Conservation (phyloP, 2,797 vertebrate genomes). For the Enteromius anoplus region DNA sequence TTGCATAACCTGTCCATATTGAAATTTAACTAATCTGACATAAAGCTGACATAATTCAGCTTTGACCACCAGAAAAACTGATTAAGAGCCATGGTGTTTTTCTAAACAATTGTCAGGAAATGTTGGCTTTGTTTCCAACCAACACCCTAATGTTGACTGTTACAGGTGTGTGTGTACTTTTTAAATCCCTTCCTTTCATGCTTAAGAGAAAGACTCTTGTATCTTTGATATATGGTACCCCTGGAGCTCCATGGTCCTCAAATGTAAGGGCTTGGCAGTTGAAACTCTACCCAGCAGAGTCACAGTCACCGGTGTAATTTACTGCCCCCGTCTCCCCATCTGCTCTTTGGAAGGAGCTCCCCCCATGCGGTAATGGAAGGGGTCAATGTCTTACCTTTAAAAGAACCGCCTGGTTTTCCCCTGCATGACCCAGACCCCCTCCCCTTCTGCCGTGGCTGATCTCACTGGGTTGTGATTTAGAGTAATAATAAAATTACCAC, state of each 20-base stretch:
- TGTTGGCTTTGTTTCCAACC: background rate
- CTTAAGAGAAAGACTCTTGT: conserved; percentile 39
- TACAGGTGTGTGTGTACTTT: conserved; percentile 11
- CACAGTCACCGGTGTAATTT: conserved; percentile 54
- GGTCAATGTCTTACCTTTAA: conserved; percentile 52
- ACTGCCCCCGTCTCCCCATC: conserved; percentile 43
- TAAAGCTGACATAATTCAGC: background rate
- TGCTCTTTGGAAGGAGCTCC: conserved; percentile 48
- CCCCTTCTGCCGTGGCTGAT: conserved; percentile 50
- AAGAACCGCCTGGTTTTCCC: conserved; percentile 29
- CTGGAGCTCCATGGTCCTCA: conserved; percentile 21
- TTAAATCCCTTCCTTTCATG: conserved; percentile 37
- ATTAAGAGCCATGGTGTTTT: background rate
- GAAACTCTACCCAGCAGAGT: conserved; percentile 57
- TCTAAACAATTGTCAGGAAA: background rate
- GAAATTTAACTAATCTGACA: background rate
- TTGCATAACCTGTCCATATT: background rate
- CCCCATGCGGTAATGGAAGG: conserved; percentile 41
- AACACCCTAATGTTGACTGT: background rate
- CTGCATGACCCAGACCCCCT: conserved; percentile 24
- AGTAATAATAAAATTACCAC: conserved; percentile 64
- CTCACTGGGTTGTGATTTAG: conserved; percentile 59
- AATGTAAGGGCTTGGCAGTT: conserved; percentile 41
- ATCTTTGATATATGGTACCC: conserved; percentile 49
- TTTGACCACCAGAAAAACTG: background rate